Evolutionary conservation across 2,888 invertebrate genomes (phyloP).

Genomic region (Cataglyphis albicans): DNA sequence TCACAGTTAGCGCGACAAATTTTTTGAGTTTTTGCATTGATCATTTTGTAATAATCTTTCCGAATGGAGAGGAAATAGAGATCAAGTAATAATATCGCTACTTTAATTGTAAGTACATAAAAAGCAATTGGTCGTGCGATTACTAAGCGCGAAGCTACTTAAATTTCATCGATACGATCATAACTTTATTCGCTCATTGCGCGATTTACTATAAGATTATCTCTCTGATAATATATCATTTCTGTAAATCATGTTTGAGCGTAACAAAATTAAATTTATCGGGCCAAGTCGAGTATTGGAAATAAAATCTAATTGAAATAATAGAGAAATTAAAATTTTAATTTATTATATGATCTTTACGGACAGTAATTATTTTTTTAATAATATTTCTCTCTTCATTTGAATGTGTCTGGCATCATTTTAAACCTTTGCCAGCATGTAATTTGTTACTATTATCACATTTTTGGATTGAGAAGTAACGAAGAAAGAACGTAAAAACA

Average conservation of each 20-base stretch:
- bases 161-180: neutral
- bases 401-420: neutral
- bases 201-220: neutral
- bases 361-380: neutral
- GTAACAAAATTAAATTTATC: slow-evolving; percentile 23
- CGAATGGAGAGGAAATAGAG: neutral
- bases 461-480: neutral
- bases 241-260: neutral
- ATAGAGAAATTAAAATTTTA: neutral
- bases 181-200: neutral
- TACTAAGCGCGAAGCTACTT: too few relatives aligned
- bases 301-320: neutral
- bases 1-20: neutral
- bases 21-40: neutral
- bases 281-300: neutral
- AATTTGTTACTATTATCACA: neutral
- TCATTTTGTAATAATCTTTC: neutral
- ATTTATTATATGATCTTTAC: neutral
- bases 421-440: neutral
- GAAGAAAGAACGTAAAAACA: neutral
- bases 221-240: slow-evolving; percentile 18
- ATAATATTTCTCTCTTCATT: neutral
- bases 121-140: neutral
- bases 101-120: neutral
- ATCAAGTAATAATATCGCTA: neutral